Conservation (phyloP, 2,113 vertebrate genomes). For the Motacilla alba region DNA sequence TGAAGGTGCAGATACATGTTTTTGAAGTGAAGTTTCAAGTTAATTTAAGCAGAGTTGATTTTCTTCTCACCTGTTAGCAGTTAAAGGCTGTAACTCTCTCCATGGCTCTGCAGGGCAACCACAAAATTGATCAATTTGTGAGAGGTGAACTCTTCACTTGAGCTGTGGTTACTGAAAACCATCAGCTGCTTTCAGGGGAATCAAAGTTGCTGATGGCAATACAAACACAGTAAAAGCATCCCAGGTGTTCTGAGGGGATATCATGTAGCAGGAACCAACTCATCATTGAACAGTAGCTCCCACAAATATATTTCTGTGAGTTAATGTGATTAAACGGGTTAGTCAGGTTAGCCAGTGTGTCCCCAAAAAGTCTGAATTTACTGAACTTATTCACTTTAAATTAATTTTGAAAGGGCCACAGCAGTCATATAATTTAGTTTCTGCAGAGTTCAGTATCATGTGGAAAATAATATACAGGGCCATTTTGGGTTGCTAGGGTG, state of each 20-base stretch:
- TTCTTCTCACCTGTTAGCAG: neutral
- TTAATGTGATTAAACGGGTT: neutral
- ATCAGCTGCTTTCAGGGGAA: neutral
- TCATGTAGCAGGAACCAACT: accelerated
- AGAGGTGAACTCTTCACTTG: neutral
- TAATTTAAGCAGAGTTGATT: neutral
- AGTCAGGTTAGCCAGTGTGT: neutral
- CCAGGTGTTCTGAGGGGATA: neutral
- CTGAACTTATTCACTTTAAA: neutral
- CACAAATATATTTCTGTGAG: neutral
- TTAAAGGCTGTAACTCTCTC: neutral
- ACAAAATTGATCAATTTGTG: neutral
- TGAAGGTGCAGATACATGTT: neutral
- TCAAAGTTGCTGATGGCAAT: neutral
- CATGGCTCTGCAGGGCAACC: neutral
- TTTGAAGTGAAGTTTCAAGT: neutral
- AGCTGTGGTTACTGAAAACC: neutral
- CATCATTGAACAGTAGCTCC: neutral
- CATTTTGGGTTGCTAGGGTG: neutral
- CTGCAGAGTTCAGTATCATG: neutral
- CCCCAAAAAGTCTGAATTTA: neutral
- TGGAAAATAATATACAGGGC: neutral
- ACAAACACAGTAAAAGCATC: neutral
- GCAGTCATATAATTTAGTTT: neutral
- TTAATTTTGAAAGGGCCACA: neutral